Evolutionary conservation across 2,113 vertebrate genomes (phyloP), one percentile per base, ranked within the genome.

Genomic region (Tylochromis polylepis): DNA sequence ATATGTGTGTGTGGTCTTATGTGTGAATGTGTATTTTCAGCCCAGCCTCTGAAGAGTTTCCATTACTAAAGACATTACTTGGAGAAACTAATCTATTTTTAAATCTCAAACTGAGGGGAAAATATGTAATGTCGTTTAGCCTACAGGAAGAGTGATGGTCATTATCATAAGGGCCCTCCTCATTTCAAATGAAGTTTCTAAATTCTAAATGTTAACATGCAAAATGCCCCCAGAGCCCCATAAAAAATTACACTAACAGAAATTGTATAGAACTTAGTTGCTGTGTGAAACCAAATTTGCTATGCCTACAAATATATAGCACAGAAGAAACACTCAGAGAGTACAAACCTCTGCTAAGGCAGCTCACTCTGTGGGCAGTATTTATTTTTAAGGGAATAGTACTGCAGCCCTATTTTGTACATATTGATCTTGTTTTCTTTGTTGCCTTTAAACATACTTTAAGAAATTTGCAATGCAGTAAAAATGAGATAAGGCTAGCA

Each of bases 21-120:
- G 81, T 91, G 85, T 91, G 86, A 81, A 85, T 89, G 91, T 93
- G 88, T 93, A 90, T 90, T 93, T 91, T 93, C 85, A 86, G 91
- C 84, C 53, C 79, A 79, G 85, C 89, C 93, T 95, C 91, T 89
- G 85, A 91, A 93, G 92, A 90, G 72, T 92, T 93, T 91, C 88
- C 91, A 95, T 95, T 94, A 93, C 88, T 85, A 86, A 87, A 88
- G 83, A 90, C 81, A 94, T 94, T 90, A 93, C 92, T 93, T 75
- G 53, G 24, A 36, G 82, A 89, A 91, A 90, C 75, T 89, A 91
- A 93, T 92, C 86, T 87, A 91, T 92, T 94, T 65, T 93, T 49
- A 92, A 91, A 94, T 93, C 89, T 92, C 70, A 89, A 91, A 94
- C 90, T 90, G 91, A 90, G 88, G 88, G 87, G 79, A 89, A 92